Evolutionary conservation across 1,140 invertebrate genomes (phyloP), one percentile per base, ranked within the genome.

Genomic region (Formica exsecta): DNA sequence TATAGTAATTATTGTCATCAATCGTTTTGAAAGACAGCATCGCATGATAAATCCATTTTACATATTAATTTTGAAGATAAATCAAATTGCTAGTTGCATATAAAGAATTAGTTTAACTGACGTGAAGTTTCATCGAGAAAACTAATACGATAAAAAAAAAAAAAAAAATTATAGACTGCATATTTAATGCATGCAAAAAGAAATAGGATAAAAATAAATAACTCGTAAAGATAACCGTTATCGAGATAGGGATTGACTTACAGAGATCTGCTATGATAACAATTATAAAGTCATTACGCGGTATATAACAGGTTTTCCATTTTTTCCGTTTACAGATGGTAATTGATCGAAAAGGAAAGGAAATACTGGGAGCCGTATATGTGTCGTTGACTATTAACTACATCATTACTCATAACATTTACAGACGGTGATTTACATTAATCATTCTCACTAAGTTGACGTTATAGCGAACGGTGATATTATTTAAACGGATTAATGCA

Each of bases 361-460:
- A 87, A 91, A 90, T 86, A 88, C 89, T 36, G 66, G 89, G 59
- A 90, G 89, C 86, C 76, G 81, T 87, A 77, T 83, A 76, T 70
- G 62, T 76, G 89, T 86, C 84, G 77, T 70, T 75, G 77, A 87
- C 86, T 76, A 88, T 90, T 90, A 90, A 90, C 44, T 57, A 54
- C 54, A 61, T 70, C 89, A 90, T 90, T 90, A 90, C 51, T 89
- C 89, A 90, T 87, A 90, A 85, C 68, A 87, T 87, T 84, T 89
- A 75, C 75, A 77, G 38, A 89, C 86, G 65, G 71, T 32, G 88
- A 89, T 89, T 89, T 86, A 79, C 76, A 84, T 86, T 74, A 86
- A 70, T 87, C 76, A 41, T 83, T 83, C 54, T 48, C 41, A 13
- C 38, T 22, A 73, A 71, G 54, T 73, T 22, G 68, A 83, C 54